Evolutionary conservation across 2,113 vertebrate species (phyloP), one percentile per base, ranked within the genome.

Genomic region (Odocoileus virginianus): DNA sequence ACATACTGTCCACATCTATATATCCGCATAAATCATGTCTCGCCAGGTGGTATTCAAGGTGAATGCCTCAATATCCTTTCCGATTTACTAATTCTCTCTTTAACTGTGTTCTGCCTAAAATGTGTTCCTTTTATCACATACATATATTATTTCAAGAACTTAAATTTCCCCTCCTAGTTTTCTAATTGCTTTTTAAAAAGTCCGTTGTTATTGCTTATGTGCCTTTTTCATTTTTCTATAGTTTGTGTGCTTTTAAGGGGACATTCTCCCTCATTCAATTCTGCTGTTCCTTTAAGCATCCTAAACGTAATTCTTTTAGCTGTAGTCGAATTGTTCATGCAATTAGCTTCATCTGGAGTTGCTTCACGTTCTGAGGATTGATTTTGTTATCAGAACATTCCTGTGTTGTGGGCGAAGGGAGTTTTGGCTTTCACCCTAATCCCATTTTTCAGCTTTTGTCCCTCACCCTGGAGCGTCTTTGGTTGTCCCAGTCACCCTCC

Each of bases 1-100:
- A 7, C 12, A 12, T 1, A 0, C 78, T 30, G 76, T 19, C 14
- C n/a, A 19, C 0, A 3, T 33, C 67, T 47, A 0, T 3, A 0
- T 47, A 8, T 4, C n/a, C 7, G 2, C 5, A 2, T 19, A 36
- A 58, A 9, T 27, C 0, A 0, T 23, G 5, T 71, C n/a, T 40
- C 23, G 54, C 28, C n/a, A 25, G 21, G 27, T 8, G 1, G 0
- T 30, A 9, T 25, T 52, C 57, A 28, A 43, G 14, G 2, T 28
- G 58, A 87, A 19, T 12, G 87, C 45, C 81, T 93, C 36, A 13
- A 15, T 1, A 14, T 2, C 19, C 10, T n/a, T 23, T 84, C 90
- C 55, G 57, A 6, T 45, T 84, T 40, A 43, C 76, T 45, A 16
- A 84, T 52, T 78, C 91, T 90, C 82, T 74, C 82, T 87, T 82